A percentile compares a stretch with the other conserved stretches of the same genome.
These are phyloP conservation scores for Serripes groenlandicus DNA, from an alignment of 2,888 invertebrate genomes.

Conservation along the genomic window DNA sequence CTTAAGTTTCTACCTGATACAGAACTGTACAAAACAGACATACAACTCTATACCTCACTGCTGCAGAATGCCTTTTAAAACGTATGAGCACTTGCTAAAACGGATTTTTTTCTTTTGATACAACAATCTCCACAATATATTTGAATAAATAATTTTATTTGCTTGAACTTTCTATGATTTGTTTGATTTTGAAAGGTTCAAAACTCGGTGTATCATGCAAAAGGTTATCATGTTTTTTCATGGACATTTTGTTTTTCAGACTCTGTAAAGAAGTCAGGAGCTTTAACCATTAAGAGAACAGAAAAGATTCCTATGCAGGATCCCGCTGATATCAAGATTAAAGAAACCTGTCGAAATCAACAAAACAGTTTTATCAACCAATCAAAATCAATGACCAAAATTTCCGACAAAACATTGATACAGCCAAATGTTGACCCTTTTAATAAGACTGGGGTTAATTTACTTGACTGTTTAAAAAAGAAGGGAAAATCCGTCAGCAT, in stretches of 20 bases:
- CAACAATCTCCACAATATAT: too few relatives aligned
- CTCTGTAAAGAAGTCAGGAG: slow-evolving; percentile 60
- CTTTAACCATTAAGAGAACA: slow-evolving; percentile 54
- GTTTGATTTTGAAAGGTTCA: too few relatives aligned
- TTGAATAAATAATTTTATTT: too few relatives aligned
- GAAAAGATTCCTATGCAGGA: slow-evolving; percentile 60
- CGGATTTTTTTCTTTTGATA: too few relatives aligned
- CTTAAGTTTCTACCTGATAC: too few relatives aligned
- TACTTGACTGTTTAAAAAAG: slow-evolving; percentile 40
- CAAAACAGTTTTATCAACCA: slow-evolving; percentile 32
- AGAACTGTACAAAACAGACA: too few relatives aligned
- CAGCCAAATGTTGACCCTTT: neutral
- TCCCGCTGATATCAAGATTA: slow-evolving; percentile 46
- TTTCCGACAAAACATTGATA: neutral
- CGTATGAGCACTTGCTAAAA: too few relatives aligned
- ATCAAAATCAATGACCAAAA: slow-evolving; percentile 23
- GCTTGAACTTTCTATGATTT: too few relatives aligned
- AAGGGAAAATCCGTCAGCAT: slow-evolving; percentile 54
- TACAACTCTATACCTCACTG: too few relatives aligned
- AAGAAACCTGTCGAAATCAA: slow-evolving; percentile 48
- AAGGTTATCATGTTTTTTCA: too few relatives aligned
- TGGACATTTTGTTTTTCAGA: slow-evolving; percentile 52
- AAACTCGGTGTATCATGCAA: too few relatives aligned
- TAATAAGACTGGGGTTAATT: slow-evolving; percentile 23
- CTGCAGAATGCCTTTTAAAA: too few relatives aligned